Evolutionary conservation across 2,797 vertebrate species (phyloP).

Genomic region (Vipera latastei): DNA sequence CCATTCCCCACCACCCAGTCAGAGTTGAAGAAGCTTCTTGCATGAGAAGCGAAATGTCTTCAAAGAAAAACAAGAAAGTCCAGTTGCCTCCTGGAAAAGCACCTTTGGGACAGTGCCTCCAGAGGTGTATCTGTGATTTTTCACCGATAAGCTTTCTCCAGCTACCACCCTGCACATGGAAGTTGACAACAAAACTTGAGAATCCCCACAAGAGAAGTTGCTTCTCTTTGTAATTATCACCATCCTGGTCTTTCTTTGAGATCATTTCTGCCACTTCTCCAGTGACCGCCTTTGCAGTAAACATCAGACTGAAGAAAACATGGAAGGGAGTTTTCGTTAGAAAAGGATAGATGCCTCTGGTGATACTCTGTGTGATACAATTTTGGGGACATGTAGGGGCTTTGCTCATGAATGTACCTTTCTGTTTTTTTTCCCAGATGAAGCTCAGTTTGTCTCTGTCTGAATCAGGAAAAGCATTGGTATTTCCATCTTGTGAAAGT

Average conservation of each 20-base stretch:
- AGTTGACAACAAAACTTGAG: no score
- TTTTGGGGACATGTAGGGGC: no score
- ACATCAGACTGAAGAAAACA: neutral
- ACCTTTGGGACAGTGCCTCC: no score
- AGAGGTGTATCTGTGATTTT: neutral
- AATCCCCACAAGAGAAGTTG: neutral
- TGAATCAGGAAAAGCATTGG: neutral
- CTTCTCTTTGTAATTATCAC: neutral
- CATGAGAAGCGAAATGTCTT: no score
- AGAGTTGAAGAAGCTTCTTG: no score
- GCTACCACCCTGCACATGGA: no score
- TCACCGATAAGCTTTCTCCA: neutral
- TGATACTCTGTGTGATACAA: neutral
- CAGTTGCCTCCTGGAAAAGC: no score
- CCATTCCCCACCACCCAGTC: no score
- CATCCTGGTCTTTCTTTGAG: neutral
- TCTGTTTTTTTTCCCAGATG: neutral
- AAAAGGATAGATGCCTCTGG: neutral
- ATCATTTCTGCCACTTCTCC: neutral
- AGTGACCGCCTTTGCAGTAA: neutral
- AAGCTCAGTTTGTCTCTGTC: neutral
- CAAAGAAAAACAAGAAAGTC: no score
- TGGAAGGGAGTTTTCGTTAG: neutral
- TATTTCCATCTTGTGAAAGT: neutral
- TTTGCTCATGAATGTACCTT: neutral